These are phyloP conservation scores for Gari tellinella DNA, from an alignment of 2,888 invertebrate genomes.

Conservation along the genomic window DNA sequence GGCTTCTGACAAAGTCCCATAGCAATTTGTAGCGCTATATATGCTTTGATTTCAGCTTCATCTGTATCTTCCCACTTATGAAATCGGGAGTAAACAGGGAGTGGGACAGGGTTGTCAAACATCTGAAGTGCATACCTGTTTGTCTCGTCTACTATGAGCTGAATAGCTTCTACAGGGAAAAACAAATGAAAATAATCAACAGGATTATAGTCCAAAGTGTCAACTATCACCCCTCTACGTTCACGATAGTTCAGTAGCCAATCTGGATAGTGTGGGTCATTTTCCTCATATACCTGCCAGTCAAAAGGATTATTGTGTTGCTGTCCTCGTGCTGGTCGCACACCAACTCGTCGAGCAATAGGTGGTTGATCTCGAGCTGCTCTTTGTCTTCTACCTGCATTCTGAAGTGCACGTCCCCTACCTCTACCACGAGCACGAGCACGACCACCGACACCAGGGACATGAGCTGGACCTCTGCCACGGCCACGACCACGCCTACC, in stretches of 20 bases:
- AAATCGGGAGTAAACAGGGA: slow-evolving; percentile 3
- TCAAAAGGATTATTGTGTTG: too few species aligned
- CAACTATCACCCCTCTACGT: too few species aligned
- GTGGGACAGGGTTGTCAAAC: slow-evolving; percentile 5
- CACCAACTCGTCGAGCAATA: not conserved
- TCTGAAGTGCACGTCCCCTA: not conserved
- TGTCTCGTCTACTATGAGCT: too few species aligned
- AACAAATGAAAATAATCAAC: slow-evolving; percentile 34
- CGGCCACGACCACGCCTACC: not conserved
- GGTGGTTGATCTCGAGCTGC: not conserved
- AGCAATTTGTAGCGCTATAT: slow-evolving; percentile 25
- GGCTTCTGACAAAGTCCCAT: slow-evolving; percentile 26
- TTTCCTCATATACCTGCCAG: slow-evolving; percentile 16
- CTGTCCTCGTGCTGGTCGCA: too few species aligned
- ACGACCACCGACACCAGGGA: not conserved
- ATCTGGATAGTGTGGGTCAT: slow-evolving; percentile 17
- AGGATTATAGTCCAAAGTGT: too few species aligned
- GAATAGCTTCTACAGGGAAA: too few species aligned
- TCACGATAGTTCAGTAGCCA: too few species aligned
- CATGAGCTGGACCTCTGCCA: not conserved
- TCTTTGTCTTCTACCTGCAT: not conserved
- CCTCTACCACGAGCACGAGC: not conserved
- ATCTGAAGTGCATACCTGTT: slow-evolving; percentile 30
- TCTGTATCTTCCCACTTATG: slow-evolving; percentile 19
- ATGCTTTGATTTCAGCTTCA: slow-evolving; percentile 33